These are phyloP conservation scores for Axinella damicornis DNA, from an alignment of 37 sponge, comb jelly and placozoan species.

Conservation along the genomic window DNA sequence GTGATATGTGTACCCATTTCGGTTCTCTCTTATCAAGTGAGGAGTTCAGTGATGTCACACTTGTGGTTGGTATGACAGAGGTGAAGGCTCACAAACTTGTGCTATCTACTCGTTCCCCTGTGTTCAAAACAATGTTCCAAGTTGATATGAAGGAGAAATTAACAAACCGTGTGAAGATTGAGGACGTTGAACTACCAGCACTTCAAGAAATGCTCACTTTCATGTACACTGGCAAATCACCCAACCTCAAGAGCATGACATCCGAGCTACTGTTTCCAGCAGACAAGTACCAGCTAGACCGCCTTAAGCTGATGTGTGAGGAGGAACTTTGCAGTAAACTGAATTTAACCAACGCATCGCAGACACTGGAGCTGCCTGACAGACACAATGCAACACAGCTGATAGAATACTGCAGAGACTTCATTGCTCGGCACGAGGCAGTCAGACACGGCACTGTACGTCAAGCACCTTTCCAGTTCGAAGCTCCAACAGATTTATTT, in stretches of 20 bases:
- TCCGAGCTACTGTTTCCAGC: slow-evolving; percentile 70
- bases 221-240: slow-evolving; percentile 88
- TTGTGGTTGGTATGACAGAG: not conserved
- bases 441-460: slow-evolving; percentile 77
- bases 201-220: slow-evolving; percentile 83
- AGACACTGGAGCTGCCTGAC: slow-evolving; percentile 81
- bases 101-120: slow-evolving; percentile 84
- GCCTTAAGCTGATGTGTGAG: too few relatives aligned
- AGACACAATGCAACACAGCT: slow-evolving; percentile 75
- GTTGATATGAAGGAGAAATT: slow-evolving; percentile 82
- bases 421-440: slow-evolving; percentile 81
- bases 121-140: slow-evolving; percentile 92
- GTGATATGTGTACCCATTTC: too few relatives aligned
- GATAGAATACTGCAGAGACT: slow-evolving; percentile 73
- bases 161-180: slow-evolving; percentile 80
- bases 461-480: too few relatives aligned
- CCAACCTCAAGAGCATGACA: slow-evolving; percentile 68
- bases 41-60: too few relatives aligned
- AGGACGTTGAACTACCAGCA: slow-evolving; percentile 63
- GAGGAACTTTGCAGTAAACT: too few relatives aligned
- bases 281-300: slow-evolving; percentile 65
- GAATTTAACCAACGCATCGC: slow-evolving; percentile 59
- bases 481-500: too few relatives aligned
- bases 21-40: too few relatives aligned
- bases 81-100: slow-evolving; percentile 78